Conservation (phyloP, 2,113 vertebrate species). For the Nanorana parkeri region DNA sequence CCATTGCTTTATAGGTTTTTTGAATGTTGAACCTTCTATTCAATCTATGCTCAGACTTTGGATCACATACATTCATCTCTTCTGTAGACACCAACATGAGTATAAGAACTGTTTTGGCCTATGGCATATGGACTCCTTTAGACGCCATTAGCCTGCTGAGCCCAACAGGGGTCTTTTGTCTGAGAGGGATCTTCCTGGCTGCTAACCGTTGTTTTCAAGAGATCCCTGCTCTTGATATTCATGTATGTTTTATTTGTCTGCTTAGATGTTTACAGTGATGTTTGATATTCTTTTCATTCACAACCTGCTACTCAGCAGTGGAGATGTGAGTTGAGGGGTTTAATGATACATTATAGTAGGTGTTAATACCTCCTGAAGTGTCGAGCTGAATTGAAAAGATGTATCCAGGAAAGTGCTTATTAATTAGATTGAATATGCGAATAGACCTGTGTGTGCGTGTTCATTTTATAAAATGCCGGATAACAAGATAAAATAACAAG, state of each 20-base stretch:
- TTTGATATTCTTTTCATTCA: not conserved
- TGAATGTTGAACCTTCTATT: no score
- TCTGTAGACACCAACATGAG: no score
- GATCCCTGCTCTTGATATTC: no score
- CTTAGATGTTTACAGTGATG: not conserved
- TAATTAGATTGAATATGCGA: constrained; percentile 9
- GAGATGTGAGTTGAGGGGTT: not conserved
- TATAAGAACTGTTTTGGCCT: no score
- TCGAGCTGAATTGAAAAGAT: not conserved
- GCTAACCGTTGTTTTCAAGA: no score
- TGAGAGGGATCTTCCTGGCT: no score
- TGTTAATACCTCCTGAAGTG: constrained; percentile 20
- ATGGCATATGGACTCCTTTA: no score
- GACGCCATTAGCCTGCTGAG: no score
- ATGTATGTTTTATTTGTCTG: not conserved
- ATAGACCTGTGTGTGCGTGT: not conserved
- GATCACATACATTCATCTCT: no score
- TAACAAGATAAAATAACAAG: not conserved
- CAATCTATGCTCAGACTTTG: no score
- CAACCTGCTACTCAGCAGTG: not conserved
- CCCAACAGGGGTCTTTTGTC: no score
- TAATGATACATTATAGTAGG: not conserved
- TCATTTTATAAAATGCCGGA: not conserved
- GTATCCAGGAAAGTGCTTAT: not conserved
- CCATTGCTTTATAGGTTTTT: no score